Evolutionary conservation across 2,888 invertebrate genomes (phyloP).

Genomic region (Oscheius onirici): DNA sequence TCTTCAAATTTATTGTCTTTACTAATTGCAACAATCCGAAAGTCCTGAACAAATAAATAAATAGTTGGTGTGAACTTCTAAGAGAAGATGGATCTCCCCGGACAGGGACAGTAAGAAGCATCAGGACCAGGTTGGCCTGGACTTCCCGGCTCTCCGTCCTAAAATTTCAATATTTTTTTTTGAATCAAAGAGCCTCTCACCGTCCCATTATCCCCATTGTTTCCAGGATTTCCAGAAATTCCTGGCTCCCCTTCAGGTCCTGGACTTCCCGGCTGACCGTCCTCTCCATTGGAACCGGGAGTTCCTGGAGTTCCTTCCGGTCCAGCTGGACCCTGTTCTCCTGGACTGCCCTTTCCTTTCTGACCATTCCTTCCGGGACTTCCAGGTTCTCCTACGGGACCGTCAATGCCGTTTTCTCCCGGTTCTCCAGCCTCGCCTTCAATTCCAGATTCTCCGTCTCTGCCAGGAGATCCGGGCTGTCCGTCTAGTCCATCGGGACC

Average conservation of each 20-base stretch:
- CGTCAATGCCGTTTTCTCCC: background rate
- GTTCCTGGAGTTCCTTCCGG: slow-evolving; percentile 41
- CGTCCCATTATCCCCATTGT: slow-evolving; percentile 7
- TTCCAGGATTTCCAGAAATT: slow-evolving; percentile 37
- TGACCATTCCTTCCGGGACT: slow-evolving; percentile 42
- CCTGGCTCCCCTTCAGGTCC: slow-evolving; percentile 42
- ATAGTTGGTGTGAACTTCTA: background rate
- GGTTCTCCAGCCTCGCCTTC: background rate
- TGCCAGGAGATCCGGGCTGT: slow-evolving; percentile 1
- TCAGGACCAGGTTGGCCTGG: background rate
- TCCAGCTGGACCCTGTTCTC: slow-evolving; percentile 39
- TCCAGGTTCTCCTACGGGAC: background rate
- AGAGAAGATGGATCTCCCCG: background rate
- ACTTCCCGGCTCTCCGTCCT: background rate
- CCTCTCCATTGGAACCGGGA: slow-evolving; percentile 37
- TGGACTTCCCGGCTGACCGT: slow-evolving; percentile 39
- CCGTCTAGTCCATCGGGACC: slow-evolving; percentile 42
- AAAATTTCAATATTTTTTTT: background rate
- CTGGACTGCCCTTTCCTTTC: slow-evolving; percentile 38
- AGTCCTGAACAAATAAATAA: background rate
- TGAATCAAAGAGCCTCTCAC: background rate
- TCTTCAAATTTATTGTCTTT: no score
- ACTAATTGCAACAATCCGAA: background rate
- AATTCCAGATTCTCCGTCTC: background rate
- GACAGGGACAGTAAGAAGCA: background rate